A percentile compares a stretch with the other conserved stretches of the same genome.
Evolutionary conservation across 2,797 vertebrate genomes (phyloP).

Genomic region (Cheirogaleus major): DNA sequence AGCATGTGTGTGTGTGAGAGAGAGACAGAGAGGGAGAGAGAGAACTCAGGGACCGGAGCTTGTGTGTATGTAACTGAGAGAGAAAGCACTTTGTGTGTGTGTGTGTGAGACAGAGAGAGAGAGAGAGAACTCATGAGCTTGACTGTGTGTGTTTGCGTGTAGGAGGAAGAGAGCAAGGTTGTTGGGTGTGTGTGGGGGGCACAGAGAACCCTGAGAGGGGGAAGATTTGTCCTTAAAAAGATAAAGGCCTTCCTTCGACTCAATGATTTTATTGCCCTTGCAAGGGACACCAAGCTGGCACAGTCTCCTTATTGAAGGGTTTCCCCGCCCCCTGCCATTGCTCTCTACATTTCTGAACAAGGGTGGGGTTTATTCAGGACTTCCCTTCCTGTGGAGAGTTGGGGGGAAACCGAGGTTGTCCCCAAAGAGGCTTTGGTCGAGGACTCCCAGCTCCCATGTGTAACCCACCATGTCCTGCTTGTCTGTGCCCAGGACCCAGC

Average conservation of each 20-base stretch:
- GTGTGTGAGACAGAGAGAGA: background rate
- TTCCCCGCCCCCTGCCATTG: fast-evolving
- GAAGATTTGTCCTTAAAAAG: background rate
- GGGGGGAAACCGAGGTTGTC: background rate
- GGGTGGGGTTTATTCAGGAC: fast-evolving
- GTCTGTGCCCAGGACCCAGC: background rate
- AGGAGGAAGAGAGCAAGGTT: background rate
- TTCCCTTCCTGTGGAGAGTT: background rate
- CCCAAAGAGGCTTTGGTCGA: background rate
- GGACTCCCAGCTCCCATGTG: fast-evolving
- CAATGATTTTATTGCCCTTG: background rate
- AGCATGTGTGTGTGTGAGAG: background rate
- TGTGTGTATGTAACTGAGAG: background rate
- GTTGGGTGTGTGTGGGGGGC: background rate
- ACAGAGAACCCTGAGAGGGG: background rate
- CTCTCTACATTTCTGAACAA: background rate
- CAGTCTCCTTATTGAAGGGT: background rate
- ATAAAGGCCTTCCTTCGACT: background rate
- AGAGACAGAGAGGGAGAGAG: background rate
- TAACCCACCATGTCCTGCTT: fast-evolving
- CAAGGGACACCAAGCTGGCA: background rate
- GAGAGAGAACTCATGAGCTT: background rate
- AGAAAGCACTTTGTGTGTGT: background rate
- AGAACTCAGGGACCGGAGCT: background rate
- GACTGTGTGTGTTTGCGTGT: background rate